phyloP scores from a whole-genome alignment of 2,797 vertebrate genomes.

The Natrix natrix region DNA sequence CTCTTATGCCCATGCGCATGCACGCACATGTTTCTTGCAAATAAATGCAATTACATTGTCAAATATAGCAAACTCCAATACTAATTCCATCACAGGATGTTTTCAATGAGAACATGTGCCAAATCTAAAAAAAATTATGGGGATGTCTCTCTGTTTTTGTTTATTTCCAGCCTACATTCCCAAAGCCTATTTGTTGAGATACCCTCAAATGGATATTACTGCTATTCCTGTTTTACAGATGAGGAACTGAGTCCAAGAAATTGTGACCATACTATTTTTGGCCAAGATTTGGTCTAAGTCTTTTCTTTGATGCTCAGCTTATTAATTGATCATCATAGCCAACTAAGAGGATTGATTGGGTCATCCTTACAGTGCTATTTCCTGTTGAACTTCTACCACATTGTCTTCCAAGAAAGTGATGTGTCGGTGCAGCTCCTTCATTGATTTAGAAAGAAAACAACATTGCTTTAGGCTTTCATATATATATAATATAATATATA shows the following conservation, averaged over 20 bases:
- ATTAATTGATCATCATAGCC: not conserved
- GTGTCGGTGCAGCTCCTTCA: conserved; percentile 12
- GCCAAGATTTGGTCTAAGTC: not conserved
- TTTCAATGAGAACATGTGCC: not conserved
- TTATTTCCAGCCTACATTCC: not conserved
- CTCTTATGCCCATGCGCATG: not conserved
- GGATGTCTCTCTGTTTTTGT: not conserved
- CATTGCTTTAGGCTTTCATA: not conserved
- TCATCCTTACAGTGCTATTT: not conserved
- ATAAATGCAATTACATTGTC: not conserved
- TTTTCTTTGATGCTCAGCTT: not conserved
- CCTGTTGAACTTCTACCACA: conserved; percentile 20
- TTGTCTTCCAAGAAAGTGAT: not conserved
- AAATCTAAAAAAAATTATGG: not conserved
- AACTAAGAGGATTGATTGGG: not conserved
- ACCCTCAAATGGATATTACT: not conserved
- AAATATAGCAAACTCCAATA: not conserved
- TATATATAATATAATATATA: too few relatives aligned
- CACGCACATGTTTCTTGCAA: too few relatives aligned
- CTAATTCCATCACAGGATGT: not conserved
- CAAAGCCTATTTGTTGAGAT: not conserved
- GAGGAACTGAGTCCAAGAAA: not conserved
- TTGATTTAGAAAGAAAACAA: not conserved
- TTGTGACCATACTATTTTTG: not conserved
- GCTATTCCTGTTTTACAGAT: not conserved